Conservation (phyloP, 2,113 vertebrate genomes). For the Neomonachus schauinslandi region DNA sequence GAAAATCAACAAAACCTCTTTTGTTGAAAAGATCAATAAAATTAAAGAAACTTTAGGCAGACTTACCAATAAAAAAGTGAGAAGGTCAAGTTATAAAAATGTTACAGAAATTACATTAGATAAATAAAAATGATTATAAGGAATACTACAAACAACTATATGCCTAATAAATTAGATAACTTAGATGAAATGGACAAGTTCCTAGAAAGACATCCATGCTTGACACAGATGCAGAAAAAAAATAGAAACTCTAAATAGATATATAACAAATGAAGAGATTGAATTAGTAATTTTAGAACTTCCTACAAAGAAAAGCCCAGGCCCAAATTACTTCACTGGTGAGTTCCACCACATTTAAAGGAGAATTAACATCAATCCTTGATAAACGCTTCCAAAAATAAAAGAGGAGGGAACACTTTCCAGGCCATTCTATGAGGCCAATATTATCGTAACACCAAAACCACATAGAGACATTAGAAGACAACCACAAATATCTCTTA, state of each 20-base stretch:
- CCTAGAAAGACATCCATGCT: neutral
- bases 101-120: neutral
- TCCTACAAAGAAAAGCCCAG: neutral
- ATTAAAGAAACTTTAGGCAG: neutral
- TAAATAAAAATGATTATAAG: neutral
- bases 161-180: neutral
- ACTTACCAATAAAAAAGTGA: neutral
- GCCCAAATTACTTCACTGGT: neutral
- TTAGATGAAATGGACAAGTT: neutral
- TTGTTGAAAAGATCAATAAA: neutral
- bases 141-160: neutral
- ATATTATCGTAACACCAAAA: neutral
- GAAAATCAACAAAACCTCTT: neutral
- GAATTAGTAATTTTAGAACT: neutral
- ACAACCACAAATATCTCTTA: neutral
- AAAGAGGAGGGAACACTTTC: neutral
- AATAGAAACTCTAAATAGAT: neutral
- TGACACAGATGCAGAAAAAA: neutral
- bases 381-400: slow-evolving; percentile 12
- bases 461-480: neutral
- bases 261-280: neutral
- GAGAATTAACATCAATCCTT: neutral
- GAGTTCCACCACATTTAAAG: neutral
- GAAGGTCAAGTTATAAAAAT: neutral
- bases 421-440: neutral